phyloP scores from a whole-genome alignment of 1,140 invertebrate genomes.

The Drosophila obscura region DNA sequence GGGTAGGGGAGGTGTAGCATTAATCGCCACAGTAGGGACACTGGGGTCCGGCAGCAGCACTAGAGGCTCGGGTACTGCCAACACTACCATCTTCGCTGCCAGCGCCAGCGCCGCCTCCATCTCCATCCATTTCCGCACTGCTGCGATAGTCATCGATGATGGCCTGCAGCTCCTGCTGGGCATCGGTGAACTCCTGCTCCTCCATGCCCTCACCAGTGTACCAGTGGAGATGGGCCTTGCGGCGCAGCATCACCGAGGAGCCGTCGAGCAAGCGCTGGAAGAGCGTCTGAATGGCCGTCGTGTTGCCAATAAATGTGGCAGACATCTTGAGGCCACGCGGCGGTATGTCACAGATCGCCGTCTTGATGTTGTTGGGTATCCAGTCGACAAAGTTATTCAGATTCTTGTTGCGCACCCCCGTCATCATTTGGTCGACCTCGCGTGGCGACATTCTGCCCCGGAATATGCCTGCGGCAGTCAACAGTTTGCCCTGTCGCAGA shows the following conservation, averaged over 20 bases:
- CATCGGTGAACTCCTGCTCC: slow-evolving; percentile 91
- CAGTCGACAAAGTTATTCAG: slow-evolving; percentile 91
- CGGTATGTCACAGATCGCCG: slow-evolving; percentile 90
- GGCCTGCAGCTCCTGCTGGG: slow-evolving; percentile 84
- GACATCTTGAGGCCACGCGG: slow-evolving; percentile 89
- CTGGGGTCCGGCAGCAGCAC: neutral
- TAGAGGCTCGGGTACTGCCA: neutral
- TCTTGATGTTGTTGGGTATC: slow-evolving; percentile 90
- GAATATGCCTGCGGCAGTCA: slow-evolving; percentile 90
- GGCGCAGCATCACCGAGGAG: slow-evolving; percentile 90
- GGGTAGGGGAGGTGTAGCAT: neutral
- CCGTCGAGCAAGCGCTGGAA: slow-evolving; percentile 91
- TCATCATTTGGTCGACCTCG: slow-evolving; percentile 88
- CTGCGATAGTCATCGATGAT: slow-evolving; percentile 73
- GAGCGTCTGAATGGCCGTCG: slow-evolving; percentile 90
- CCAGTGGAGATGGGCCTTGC: slow-evolving; percentile 93
- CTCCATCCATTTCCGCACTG: slow-evolving; percentile 41
- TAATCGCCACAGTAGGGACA: slow-evolving; percentile 41
- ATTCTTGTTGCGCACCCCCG: slow-evolving; percentile 90
- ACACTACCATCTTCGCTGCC: slow-evolving; percentile 8
- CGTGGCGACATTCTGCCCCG: slow-evolving; percentile 87
- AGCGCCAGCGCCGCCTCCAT: neutral
- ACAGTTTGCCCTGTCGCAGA: slow-evolving; percentile 87
- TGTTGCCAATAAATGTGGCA: slow-evolving; percentile 88
- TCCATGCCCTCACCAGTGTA: slow-evolving; percentile 93